These are phyloP conservation scores for Papilio polytes DNA, from an alignment of 1,140 invertebrate genomes.

Conservation along the genomic window DNA sequence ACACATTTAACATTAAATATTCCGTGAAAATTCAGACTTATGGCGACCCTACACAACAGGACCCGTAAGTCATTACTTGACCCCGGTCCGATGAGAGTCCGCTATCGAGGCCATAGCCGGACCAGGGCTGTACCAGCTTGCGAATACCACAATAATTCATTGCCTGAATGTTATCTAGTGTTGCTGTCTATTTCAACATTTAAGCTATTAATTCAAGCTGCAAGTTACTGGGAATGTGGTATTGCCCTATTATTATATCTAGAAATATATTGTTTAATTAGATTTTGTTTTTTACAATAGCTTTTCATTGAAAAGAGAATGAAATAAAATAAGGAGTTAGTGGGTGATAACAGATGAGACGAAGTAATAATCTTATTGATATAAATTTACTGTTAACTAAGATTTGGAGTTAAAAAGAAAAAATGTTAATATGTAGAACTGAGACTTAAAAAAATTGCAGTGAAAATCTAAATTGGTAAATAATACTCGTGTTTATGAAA, in stretches of 20 bases:
- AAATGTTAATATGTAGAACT: neutral
- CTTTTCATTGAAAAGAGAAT: neutral
- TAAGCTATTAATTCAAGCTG: neutral
- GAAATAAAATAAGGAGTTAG: neutral
- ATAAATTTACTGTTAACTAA: too few relatives aligned
- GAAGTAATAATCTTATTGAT: too few relatives aligned
- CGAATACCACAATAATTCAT: slow-evolving; percentile 4
- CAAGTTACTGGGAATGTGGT: neutral
- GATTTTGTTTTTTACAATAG: neutral
- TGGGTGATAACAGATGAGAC: too few relatives aligned
- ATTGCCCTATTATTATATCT: too few relatives aligned
- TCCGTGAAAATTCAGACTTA: neutral
- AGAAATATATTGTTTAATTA: neutral
- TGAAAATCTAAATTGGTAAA: too few relatives aligned
- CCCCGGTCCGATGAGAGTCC: slow-evolving; percentile 16
- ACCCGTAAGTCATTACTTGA: slow-evolving; percentile 15
- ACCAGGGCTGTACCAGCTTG: slow-evolving; percentile 21
- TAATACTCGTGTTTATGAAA: neutral
- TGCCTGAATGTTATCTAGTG: neutral
- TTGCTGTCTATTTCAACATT: slow-evolving; percentile 1
- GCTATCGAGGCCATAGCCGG: slow-evolving; percentile 11
- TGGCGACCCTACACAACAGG: slow-evolving; percentile 4
- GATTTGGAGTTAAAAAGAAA: neutral
- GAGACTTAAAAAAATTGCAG: neutral
- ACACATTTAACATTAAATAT: neutral